Evolutionary conservation across 2,888 invertebrate species (phyloP), one percentile per base, ranked within the genome.

Genomic region (Rhingia rostrata): DNA sequence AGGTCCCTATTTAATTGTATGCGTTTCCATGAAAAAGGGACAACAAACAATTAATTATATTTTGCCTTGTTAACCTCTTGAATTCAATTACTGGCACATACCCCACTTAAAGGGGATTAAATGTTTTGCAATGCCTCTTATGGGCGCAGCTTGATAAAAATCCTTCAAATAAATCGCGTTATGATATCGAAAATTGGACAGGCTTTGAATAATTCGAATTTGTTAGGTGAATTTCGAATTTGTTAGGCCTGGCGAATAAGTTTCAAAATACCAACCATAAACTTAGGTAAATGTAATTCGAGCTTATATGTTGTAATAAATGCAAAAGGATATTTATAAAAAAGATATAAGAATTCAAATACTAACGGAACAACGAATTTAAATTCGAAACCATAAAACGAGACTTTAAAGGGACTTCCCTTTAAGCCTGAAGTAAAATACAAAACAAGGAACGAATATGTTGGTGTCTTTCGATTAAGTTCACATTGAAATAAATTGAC

Each of bases 51-150:
- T 74, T 74, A 66, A 74, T 74, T 74, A 58, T 58, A 41, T 56
- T 74, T 51, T 74, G 74, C 51, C 64, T 66, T 66, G 56, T 66
- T 74, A 66, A 66, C 58, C 64, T 74, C 74, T 58, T 58, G 56
- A 66, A 58, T 51, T 66, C 56, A 66, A 74, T 74, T 74, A 74
- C 58, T 43, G 32, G n/a, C 22, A 32, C 49, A 49, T 35, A 41
- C 49, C 66, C 56, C 47, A 10, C 47, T 58, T 66, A 74, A 66
- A 56, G 35, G 74, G 74, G 66, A 58, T 66, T 74, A 64, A 74
- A 66, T 74, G 64, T 33, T 56, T 41, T 74, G 43, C 30, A 49
- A 39, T 58, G 49, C 49, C 49, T 49, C 30, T 64, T 64, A 74
- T 41, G 56, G 32, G 6, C 1, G 22, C 7, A 60, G 22, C 22